Base-by-base conservation (phyloP, 2,888 invertebrate genomes). In the Congeria kusceri region DNA sequence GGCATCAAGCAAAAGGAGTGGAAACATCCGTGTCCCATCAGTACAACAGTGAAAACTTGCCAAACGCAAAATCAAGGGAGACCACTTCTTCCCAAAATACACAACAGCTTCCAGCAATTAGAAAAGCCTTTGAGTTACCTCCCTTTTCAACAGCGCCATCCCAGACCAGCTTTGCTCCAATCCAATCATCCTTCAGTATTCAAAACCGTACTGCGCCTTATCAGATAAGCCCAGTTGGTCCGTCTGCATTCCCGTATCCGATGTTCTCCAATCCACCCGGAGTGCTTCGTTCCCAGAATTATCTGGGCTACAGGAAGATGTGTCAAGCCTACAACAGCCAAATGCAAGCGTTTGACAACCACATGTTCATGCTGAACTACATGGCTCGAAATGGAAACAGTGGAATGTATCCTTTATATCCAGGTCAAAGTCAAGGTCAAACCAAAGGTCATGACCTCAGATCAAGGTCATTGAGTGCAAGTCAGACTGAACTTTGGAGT, bases 321-420 rank as follows among this genome's bases (percentile, higher is more conserved):
- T 74, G 66, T 59, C 23, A 53, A 11, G 71, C 68, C 0, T 79
- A 77, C 28, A 28, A 71, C 25, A 58, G 61, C 18, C 72, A 77
- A 18, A 9, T 80, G 32, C 74, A 77, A 39, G 65, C 71, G 4
- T 80, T 80, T 66, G 74, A 74, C 20, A 80, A 70, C 44, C 68
- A 69, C 27, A 32, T 74, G 61, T 77, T 71, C 32, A 74, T 70
- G 75, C 77, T 74, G 73, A 73, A 69, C 25, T 73, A 65, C 44
- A 23, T 74, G 27, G 64, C 73, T 49, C 69, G 69, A 32, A 70
- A 46, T 59, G 64, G 68, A 47, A 65, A 73, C 29, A 69, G 32
- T 69, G 64, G 68, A 47, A 25, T 56, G n/a, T 39, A 61, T 47
- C 66, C 49, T 0, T 25, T 23, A 18, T 56, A n/a, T 47, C 46